Conservation (phyloP, 2,113 vertebrate genomes). For the Leptosomus discolor region DNA sequence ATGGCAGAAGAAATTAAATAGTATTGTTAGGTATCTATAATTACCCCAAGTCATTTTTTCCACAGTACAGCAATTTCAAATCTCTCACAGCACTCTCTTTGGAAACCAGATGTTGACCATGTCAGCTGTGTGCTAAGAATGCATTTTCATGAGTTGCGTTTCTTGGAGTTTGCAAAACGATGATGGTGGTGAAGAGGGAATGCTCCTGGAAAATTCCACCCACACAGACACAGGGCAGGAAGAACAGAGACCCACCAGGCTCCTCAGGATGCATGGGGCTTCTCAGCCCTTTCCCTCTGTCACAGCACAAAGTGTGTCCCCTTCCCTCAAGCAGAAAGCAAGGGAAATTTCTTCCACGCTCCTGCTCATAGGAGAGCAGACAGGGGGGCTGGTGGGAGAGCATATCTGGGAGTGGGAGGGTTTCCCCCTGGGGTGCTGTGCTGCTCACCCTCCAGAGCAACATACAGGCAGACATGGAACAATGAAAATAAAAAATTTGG, state of each 20-base stretch:
- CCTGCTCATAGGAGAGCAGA: not conserved
- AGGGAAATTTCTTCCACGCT: not conserved
- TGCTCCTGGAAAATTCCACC: slow-evolving; percentile 58
- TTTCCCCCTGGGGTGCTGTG: not conserved
- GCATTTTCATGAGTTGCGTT: slow-evolving; percentile 56
- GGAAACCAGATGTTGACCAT: slow-evolving; percentile 68
- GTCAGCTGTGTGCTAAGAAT: slow-evolving; percentile 67
- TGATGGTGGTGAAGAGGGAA: not conserved
- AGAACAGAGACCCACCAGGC: not conserved
- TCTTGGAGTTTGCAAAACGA: not conserved
- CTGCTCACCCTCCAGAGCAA: not conserved
- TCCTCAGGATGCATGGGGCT: not conserved
- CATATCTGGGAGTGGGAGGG: not conserved
- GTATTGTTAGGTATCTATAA: slow-evolving; percentile 60
- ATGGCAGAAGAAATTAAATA: slow-evolving; percentile 53
- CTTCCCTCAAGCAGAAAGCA: not conserved
- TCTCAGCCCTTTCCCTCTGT: not conserved
- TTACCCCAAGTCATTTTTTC: slow-evolving; percentile 45
- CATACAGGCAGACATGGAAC: not conserved
- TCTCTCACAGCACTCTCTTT: slow-evolving; percentile 50
- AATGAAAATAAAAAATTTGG: not conserved
- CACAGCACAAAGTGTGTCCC: not conserved
- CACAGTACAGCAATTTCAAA: slow-evolving; percentile 53
- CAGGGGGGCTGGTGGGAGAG: not conserved
- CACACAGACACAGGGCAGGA: not conserved